These are phyloP conservation scores for Luffia ferchaultella DNA, from an alignment of 2,888 invertebrate species.

Conservation along the genomic window DNA sequence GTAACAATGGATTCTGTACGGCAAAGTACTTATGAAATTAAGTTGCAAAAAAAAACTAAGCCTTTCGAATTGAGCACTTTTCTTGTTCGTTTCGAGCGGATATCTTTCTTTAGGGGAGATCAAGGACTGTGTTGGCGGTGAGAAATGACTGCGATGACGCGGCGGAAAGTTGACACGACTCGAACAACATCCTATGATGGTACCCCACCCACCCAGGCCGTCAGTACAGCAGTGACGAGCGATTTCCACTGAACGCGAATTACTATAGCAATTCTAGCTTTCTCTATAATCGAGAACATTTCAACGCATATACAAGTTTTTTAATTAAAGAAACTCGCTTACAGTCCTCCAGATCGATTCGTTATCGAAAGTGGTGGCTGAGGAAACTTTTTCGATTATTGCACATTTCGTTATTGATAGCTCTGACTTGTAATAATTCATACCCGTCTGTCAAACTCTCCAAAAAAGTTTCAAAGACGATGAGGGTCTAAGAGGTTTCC, in stretches of 20 bases:
- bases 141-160: constrained; percentile 17
- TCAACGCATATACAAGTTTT: too few species aligned
- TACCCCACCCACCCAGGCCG: background rate
- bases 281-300: too few species aligned
- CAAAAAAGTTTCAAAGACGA: constrained; percentile 34
- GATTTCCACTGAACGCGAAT: background rate
- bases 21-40: constrained; percentile 6
- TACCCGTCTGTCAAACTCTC: constrained; percentile 39
- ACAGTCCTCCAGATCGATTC: background rate
- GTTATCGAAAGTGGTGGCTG: background rate
- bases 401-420: constrained; percentile 47
- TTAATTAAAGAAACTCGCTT: background rate
- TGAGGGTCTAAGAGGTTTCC: constrained; percentile 34
- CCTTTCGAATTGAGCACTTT: background rate
- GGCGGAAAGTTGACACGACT: constrained; percentile 11
- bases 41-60: background rate
- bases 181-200: background rate
- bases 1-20: background rate
- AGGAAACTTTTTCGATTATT: constrained; percentile 45
- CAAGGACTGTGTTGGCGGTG: constrained; percentile 13
- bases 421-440: constrained; percentile 44
- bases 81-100: background rate
- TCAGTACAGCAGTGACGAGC: background rate
- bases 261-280: too few species aligned
- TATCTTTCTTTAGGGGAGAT: constrained; percentile 10